Base-by-base conservation (phyloP, 2,113 vertebrate species). In the Azemiops feae region DNA sequence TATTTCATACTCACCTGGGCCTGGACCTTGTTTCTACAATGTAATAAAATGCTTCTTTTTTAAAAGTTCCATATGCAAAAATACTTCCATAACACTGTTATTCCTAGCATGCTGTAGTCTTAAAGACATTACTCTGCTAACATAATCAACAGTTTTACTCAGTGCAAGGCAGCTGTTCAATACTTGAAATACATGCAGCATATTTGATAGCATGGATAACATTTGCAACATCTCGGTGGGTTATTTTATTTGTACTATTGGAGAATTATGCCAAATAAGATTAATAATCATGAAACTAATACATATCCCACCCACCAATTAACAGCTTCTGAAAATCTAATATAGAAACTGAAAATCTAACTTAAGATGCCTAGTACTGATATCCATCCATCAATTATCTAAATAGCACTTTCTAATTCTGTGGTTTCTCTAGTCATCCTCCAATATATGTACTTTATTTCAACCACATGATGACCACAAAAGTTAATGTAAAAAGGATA, bases 11-110 rank as follows among this genome's bases (percentile, higher is more conserved):
- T 97, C 94, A 45, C 98, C 97, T 1, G 98, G 98, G 57, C 97
- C 97, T n/a, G 97, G 98, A 0, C 98, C 98, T 57, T 98, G 97
- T 87, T 86, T 98, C 98, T 99, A 92, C 20, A 95, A n/a, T 0
- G 57, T 16, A 94, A 89, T 45, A 27, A 90, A 90, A 16, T 47
- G 2, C 7, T 81, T 53, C 45, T 25, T 30, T 47, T 85, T 23
- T 12, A 25, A 39, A 52, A 39, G 9, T 47, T 54, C 12, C 9
- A 47, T 18, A 89, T 22, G 6, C 45, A 54, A 3, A 43, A 45
- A 30, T 9, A 43, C 0, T 55, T 45, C 16, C 7, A 69, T 39
- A 47, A 89, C 23, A 50, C 3, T 45, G 34, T 54, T 54, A 4
- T n/a, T 54, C 6, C 34, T 81, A 39, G 16, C 16, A 81, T 39